Base-by-base conservation (phyloP, 2,888 invertebrate species). In the Penaeus monodon region DNA sequence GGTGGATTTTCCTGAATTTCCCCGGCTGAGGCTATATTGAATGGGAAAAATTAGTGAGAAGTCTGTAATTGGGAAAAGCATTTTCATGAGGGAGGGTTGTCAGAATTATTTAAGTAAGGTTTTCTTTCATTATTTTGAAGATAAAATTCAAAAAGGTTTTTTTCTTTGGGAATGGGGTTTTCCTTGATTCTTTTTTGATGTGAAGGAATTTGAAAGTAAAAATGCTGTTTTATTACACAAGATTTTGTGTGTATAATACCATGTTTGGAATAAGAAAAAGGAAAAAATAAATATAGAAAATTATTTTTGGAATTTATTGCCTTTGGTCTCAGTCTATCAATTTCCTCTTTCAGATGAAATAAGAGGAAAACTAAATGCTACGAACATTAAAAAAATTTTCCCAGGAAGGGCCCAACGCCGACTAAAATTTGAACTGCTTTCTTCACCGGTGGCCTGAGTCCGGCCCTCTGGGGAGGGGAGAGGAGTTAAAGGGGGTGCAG, bases 391-490 rank as follows among this genome's bases (percentile, higher is more conserved):
- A 83, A 27, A 76, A 57, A 24, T 57, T 77, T n/a, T 73, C 82
- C 20, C 24, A 83, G 27, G 44, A 29, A 27, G 66, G 68, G n/a
- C n/a, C 33, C 24, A 24, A 24, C 49, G n/a, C 84, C 84, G 38
- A 77, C 86, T 0, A 88, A 90, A 80, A 83, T n/a, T 85, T 29
- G 81, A 76, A 38, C 74, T 90, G 77, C 81, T 22, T 87, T 86
- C 33, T 84, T 70, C 65, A 29, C 87, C 81, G 85, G 38, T 87
- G 90, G 90, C 70, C 24, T 88, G 29, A 29, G 65, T 33, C 74
- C n/a, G 27, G 57, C 17, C 73, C 77, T 90, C 38, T 90, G 90
- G 90, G 86, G 84, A 24, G 89, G 81, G 38, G 80, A 73, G 29
- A 64, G 68, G 63, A 76, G 65, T n/a, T 22, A 87, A 88, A 65